Evolutionary conservation across 1,140 invertebrate genomes (phyloP).

Genomic region (Bombus waltoni): DNA sequence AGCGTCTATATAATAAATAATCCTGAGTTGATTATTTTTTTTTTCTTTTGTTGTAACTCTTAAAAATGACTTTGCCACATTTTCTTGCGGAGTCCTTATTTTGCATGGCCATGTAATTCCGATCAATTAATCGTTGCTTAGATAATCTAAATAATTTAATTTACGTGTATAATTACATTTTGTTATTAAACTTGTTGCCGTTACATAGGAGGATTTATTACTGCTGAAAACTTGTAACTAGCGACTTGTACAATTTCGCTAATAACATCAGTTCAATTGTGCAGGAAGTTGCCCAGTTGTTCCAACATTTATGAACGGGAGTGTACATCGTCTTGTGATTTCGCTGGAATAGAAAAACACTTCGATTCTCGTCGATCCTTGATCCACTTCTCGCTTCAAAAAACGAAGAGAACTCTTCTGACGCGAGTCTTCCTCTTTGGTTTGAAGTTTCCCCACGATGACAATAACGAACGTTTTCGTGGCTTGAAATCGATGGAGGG

Average conservation of each 20-base stretch:
- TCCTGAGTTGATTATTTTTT: too few species aligned
- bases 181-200: neutral
- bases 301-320: neutral
- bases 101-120: too few species aligned
- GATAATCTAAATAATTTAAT: too few species aligned
- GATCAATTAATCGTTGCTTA: too few species aligned
- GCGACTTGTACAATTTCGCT: neutral
- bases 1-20: too few species aligned
- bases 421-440: neutral
- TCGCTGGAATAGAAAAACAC: neutral
- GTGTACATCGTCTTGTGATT: neutral
- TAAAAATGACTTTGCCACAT: too few species aligned
- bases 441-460: slow-evolving; percentile 1
- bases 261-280: neutral
- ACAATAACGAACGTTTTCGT: slow-evolving; percentile 37
- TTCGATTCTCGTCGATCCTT: neutral
- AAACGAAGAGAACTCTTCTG: neutral
- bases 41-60: too few species aligned
- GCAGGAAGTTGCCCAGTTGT: neutral
- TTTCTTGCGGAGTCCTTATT: too few species aligned
- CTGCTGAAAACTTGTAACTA: neutral
- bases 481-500: slow-evolving; percentile 15
- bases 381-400: neutral
- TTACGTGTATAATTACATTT: too few species aligned
- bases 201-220: neutral